A percentile compares a stretch with the other conserved stretches of the same genome.
Evolutionary conservation across 2,888 invertebrate species (phyloP).

Genomic region (Apeira syringaria): DNA sequence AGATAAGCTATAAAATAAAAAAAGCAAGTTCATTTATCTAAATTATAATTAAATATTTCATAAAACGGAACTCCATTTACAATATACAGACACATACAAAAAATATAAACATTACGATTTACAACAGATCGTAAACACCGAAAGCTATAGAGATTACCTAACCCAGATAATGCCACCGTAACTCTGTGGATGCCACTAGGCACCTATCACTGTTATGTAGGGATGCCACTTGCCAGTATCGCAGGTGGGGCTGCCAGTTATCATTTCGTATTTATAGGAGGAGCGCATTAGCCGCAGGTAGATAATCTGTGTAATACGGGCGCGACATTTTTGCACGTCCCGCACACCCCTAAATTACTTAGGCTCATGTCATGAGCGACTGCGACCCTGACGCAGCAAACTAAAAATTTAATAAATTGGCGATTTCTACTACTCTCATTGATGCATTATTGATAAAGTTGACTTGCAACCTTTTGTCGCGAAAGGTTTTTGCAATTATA

Average conservation of each 20-base stretch:
- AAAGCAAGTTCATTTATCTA: too few species aligned
- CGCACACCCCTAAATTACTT: slow-evolving; percentile 28
- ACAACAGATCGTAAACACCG: slow-evolving; percentile 16
- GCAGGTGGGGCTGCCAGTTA: slow-evolving; percentile 36
- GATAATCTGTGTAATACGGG: slow-evolving; percentile 70
- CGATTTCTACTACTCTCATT: too few species aligned
- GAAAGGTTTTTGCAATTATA: too few species aligned
- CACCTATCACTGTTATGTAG: background rate
- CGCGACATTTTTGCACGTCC: slow-evolving; percentile 69
- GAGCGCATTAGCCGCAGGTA: slow-evolving; percentile 60
- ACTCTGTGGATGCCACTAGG: slow-evolving; percentile 9
- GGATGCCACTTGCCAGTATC: slow-evolving; percentile 11
- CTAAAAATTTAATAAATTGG: too few species aligned
- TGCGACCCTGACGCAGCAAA: too few species aligned
- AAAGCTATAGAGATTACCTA: slow-evolving; percentile 10
- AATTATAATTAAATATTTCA: too few species aligned
- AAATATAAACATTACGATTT: slow-evolving; percentile 5
- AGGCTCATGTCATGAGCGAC: slow-evolving; percentile 26
- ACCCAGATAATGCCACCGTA: slow-evolving; percentile 15
- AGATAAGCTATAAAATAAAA: too few species aligned
- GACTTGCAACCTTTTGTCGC: too few species aligned
- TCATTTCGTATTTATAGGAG: slow-evolving; percentile 70
- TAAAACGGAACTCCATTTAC: too few species aligned
- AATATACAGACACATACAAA: too few species aligned
- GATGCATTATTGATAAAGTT: too few species aligned